These are phyloP conservation scores for Stomatorhinus ivindoensis DNA, from an alignment of 2,113 vertebrate species.

Conservation along the genomic window DNA sequence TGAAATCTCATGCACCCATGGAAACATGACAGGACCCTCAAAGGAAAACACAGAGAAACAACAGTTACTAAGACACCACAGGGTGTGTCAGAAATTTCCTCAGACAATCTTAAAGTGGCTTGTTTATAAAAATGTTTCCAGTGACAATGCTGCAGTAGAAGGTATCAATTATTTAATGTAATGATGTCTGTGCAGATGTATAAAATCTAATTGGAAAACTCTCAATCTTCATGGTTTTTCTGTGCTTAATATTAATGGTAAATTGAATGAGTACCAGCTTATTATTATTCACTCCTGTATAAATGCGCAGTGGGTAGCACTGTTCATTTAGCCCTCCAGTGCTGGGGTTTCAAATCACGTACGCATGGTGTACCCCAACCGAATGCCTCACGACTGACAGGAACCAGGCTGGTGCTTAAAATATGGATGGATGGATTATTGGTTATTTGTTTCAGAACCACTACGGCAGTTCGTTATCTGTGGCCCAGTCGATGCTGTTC, in stretches of 20 bases:
- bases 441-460: background rate
- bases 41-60: no score
- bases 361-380: background rate
- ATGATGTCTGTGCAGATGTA: background rate
- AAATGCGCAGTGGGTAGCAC: background rate
- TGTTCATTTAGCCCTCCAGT: background rate
- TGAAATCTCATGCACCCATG: background rate
- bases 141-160: background rate
- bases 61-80: no score
- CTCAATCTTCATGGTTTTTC: background rate
- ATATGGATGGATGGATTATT: background rate
- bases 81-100: background rate
- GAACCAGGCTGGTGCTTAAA: background rate
- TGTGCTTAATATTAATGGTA: background rate
- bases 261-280: background rate
- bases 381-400: background rate
- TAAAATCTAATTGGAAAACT: background rate
- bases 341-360: background rate
- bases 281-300: background rate
- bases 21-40: no score
- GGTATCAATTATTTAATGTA: background rate
- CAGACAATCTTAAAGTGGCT: background rate
- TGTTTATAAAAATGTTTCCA: background rate
- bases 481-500: background rate
- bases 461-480: background rate